Conservation (phyloP, 2,888 invertebrate genomes). For the Cephus nigrinus region DNA sequence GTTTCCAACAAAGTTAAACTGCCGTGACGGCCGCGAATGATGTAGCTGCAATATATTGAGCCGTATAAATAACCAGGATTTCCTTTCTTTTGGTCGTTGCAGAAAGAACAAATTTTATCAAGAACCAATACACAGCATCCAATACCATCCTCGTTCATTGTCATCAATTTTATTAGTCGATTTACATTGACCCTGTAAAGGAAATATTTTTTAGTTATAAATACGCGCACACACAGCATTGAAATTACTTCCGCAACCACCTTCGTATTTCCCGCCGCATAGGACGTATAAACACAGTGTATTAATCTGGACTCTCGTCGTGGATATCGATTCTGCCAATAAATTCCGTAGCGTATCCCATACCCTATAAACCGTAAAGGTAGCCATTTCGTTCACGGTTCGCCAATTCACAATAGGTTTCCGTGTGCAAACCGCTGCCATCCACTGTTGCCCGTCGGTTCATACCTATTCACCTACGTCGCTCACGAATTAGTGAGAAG, state of each 20-base stretch:
- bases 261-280: neutral
- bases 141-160: neutral
- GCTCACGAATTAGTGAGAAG: conserved; percentile 36
- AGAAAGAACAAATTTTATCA: neutral
- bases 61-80: neutral
- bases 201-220: neutral
- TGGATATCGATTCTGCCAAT: conserved; percentile 50
- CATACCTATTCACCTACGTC: conserved; percentile 34
- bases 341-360: conserved; percentile 46
- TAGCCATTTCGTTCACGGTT: conserved; percentile 54
- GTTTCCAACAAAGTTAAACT: conserved; percentile 37
- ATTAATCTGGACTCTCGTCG: conserved; percentile 5
- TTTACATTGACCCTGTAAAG: neutral
- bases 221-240: neutral
- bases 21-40: neutral
- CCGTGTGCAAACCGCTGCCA: conserved; percentile 39
- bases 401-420: conserved; percentile 49
- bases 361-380: conserved; percentile 50
- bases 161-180: neutral
- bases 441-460: conserved; percentile 15
- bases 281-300: neutral
- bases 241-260: neutral
- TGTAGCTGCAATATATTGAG: neutral
- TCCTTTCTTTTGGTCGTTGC: neutral
- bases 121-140: neutral